phyloP scores from a whole-genome alignment of 1,140 invertebrate genomes.

The Leptonema lineaticorne region DNA sequence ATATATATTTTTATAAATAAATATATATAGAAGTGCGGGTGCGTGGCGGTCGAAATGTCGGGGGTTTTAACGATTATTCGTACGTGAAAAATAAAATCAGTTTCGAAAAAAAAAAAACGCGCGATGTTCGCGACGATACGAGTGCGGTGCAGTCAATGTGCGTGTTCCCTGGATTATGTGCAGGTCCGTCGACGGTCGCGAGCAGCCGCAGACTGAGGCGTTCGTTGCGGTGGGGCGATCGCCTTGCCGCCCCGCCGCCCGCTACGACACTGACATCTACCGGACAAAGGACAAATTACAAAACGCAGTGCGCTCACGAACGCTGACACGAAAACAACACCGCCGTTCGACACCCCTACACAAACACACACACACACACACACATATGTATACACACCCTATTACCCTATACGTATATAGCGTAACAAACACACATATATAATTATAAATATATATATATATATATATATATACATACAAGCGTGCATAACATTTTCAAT shows the following conservation, averaged over 20 bases:
- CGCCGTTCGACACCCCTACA: neutral
- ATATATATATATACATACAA: too few relatives aligned
- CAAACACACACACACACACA: neutral
- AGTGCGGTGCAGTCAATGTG: conserved; percentile 44
- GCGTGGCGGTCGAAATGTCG: neutral
- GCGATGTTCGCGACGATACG: conserved; percentile 35
- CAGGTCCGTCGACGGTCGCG: neutral
- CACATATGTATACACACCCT: neutral
- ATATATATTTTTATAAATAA: neutral
- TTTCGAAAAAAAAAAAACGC: neutral
- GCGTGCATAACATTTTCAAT: too few relatives aligned
- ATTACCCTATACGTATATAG: neutral
- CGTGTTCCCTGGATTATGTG: neutral
- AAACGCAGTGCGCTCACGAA: neutral
- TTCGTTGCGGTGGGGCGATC: too few relatives aligned
- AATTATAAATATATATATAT: too few relatives aligned
- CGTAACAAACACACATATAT: too few relatives aligned
- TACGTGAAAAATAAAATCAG: too few relatives aligned
- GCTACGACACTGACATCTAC: conserved; percentile 37
- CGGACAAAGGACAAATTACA: conserved; percentile 39
- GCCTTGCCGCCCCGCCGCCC: conserved; percentile 34
- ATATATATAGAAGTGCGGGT: neutral
- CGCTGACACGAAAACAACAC: neutral
- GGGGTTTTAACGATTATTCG: too few relatives aligned
- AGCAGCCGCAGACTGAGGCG: conserved; percentile 11